These are phyloP conservation scores for Phengaris arion DNA, from an alignment of 2,888 invertebrate genomes.

Conservation along the genomic window DNA sequence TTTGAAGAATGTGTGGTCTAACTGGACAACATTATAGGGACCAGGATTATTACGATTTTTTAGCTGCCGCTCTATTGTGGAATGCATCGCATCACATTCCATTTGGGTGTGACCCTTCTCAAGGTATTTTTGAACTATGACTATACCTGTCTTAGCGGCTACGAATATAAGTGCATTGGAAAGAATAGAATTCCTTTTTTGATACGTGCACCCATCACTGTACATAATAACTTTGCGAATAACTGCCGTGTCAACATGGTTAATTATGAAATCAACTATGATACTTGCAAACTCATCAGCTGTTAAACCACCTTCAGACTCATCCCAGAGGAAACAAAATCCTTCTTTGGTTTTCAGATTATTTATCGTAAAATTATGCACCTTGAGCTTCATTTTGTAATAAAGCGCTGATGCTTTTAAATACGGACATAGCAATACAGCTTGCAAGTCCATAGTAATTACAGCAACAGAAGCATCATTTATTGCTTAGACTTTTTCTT, in stretches of 20 bases:
- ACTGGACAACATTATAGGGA: no score
- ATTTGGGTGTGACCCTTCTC: slow-evolving; percentile 11
- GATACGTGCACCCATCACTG: not conserved
- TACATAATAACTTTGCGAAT: not conserved
- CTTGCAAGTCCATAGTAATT: slow-evolving; percentile 15
- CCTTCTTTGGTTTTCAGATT: slow-evolving; percentile 21
- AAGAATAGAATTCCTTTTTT: slow-evolving; percentile 17
- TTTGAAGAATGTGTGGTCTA: not conserved
- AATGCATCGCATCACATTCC: no score
- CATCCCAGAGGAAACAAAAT: slow-evolving; percentile 17
- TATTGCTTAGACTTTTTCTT: slow-evolving; percentile 3
- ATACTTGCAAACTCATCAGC: slow-evolving; percentile 20
- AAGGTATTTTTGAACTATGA: slow-evolving; percentile 15
- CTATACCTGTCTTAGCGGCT: not conserved
- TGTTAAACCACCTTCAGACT: slow-evolving; percentile 11
- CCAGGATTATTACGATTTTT: not conserved
- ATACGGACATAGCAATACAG: not conserved
- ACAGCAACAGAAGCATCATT: not conserved
- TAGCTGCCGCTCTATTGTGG: not conserved
- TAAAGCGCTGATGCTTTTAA: not conserved
- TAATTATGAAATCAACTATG: slow-evolving; percentile 7
- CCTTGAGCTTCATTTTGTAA: slow-evolving; percentile 17
- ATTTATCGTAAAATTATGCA: slow-evolving; percentile 4
- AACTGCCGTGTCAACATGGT: not conserved
- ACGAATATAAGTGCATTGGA: not conserved